phyloP scores from a whole-genome alignment of 2,797 vertebrate genomes.

The Manis javanica region DNA sequence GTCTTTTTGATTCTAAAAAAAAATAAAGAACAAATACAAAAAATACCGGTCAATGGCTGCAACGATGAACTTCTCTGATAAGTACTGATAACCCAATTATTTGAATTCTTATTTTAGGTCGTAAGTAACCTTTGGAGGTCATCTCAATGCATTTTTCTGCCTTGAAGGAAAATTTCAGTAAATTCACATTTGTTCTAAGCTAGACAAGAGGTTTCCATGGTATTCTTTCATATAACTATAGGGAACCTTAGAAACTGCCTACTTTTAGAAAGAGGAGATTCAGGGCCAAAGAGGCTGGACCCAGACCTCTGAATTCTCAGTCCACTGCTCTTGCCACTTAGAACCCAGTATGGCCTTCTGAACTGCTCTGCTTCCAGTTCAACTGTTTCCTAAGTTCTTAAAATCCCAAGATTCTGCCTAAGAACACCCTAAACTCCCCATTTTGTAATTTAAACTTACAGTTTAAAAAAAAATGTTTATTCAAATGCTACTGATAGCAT shows the following conservation, averaged over 20 bases:
- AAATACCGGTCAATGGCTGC: neutral
- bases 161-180: neutral
- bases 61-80: neutral
- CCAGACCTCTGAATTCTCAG: neutral
- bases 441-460: constrained; percentile 4
- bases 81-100: neutral
- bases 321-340: neutral
- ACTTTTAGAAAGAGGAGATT: neutral
- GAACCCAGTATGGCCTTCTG: neutral
- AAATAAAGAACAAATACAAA: neutral
- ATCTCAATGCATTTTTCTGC: neutral
- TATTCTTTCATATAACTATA: neutral
- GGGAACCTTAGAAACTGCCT: neutral
- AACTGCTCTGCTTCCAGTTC: neutral
- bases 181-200: neutral
- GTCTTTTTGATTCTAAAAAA: constrained; percentile 88
- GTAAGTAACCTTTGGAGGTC: neutral
- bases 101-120: neutral
- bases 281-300: neutral
- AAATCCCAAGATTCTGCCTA: neutral
- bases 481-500: neutral
- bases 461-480: neutral
- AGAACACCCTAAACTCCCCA: neutral
- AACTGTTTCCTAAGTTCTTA: neutral
- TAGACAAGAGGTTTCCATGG: neutral